Evolutionary conservation across 2,888 invertebrate species (phyloP).

Genomic region (Melolontha melolontha): DNA sequence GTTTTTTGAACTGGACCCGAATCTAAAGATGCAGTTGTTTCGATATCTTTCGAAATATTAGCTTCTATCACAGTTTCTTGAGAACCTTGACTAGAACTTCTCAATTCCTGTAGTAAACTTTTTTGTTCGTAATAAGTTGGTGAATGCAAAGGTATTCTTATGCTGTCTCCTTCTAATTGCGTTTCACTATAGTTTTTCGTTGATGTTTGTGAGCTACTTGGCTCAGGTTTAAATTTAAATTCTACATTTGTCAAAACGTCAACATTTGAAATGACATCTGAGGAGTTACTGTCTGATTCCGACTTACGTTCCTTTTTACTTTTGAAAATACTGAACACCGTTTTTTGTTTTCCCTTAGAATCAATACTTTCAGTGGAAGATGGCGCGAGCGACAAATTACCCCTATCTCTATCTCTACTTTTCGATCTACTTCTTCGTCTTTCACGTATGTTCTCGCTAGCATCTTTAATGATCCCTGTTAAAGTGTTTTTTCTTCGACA

Average conservation of each 20-base stretch:
- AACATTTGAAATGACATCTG: constrained; percentile 56
- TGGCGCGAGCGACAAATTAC: constrained; percentile 68
- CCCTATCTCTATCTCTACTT: constrained; percentile 71
- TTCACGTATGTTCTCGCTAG: constrained; percentile 60
- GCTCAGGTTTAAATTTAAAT: constrained; percentile 58
- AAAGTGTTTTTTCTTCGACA: constrained; percentile 59
- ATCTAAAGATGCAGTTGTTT: constrained; percentile 12
- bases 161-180: constrained; percentile 72
- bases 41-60: constrained; percentile 48
- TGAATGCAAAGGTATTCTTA: constrained; percentile 81
- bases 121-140: constrained; percentile 74
- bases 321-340: constrained; percentile 77
- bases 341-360: constrained; percentile 70
- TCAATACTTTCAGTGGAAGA: constrained; percentile 65
- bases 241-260: constrained; percentile 64
- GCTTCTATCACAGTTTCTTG: constrained; percentile 68
- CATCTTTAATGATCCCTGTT: constrained; percentile 61
- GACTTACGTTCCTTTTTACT: constrained; percentile 68
- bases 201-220: constrained; percentile 35
- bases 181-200: constrained; percentile 72
- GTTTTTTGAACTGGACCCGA: constrained; percentile 32
- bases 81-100: constrained; percentile 66
- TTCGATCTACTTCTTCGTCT: constrained; percentile 69
- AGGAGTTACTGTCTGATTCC: constrained; percentile 54
- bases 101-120: constrained; percentile 57